phyloP scores from a whole-genome alignment of 2,113 vertebrate species.

The Caranx ignobilis region DNA sequence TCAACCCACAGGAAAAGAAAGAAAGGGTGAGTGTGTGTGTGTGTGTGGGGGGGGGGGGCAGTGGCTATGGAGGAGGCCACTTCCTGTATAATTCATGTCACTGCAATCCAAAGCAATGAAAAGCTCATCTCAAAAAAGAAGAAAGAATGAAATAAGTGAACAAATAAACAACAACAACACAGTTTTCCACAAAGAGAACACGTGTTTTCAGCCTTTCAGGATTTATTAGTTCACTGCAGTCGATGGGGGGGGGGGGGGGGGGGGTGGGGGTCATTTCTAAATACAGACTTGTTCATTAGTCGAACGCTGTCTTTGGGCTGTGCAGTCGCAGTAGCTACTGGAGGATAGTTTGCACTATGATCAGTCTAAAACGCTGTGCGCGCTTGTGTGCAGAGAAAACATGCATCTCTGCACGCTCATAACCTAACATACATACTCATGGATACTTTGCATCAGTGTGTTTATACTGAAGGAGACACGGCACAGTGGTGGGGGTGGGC shows the following conservation, averaged over 20 bases:
- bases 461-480: neutral
- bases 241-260: neutral
- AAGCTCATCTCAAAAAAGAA: neutral
- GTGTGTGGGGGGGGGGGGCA: too few species aligned
- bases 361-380: neutral
- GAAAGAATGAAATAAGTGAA: slow-evolving; percentile 19
- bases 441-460: neutral
- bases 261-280: neutral
- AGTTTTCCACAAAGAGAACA: neutral
- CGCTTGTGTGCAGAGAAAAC: neutral
- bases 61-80: neutral
- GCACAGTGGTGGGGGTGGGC: neutral
- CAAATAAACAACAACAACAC: neutral
- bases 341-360: neutral
- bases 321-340: neutral
- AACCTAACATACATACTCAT: neutral
- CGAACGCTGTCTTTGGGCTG: neutral
- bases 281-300: neutral
- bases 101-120: slow-evolving; percentile 7
- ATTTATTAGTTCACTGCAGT: neutral
- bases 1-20: neutral
- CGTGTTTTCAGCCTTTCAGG: slow-evolving; percentile 14
- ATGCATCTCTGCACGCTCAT: too few species aligned
- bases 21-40: too few species aligned
- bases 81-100: slow-evolving; percentile 15